These are phyloP conservation scores for Dipodomys merriami DNA, from an alignment of 2,113 vertebrate species.

Conservation along the genomic window DNA sequence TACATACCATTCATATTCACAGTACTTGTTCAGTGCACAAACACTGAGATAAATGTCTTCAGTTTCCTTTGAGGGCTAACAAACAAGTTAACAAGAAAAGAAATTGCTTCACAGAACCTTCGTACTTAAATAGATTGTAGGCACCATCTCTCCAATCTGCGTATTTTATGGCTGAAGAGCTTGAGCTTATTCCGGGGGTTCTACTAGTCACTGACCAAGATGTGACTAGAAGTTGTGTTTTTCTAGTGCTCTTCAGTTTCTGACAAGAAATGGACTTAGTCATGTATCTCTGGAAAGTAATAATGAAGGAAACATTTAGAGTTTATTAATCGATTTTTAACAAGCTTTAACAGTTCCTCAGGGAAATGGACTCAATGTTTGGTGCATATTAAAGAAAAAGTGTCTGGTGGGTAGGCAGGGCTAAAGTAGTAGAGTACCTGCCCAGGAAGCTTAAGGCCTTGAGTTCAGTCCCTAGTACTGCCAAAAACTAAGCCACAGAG, in stretches of 20 bases:
- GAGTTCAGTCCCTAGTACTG: too few species aligned
- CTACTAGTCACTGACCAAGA: neutral
- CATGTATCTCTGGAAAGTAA: neutral
- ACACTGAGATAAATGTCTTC: neutral
- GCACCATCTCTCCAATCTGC: neutral
- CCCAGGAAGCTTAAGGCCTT: too few species aligned
- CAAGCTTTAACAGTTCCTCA: neutral
- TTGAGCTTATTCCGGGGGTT: neutral
- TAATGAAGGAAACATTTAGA: neutral
- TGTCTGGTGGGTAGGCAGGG: too few species aligned
- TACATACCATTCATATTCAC: slow-evolving; percentile 36
- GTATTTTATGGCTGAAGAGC: neutral
- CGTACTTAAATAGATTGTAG: neutral
- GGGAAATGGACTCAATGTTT: neutral
- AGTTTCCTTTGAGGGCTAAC: slow-evolving; percentile 24
- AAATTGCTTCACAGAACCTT: slow-evolving; percentile 12
- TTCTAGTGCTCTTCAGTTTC: neutral
- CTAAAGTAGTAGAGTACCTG: too few species aligned
- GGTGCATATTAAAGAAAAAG: too few species aligned
- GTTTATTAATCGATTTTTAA: neutral
- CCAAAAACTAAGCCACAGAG: too few species aligned
- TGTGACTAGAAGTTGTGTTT: neutral
- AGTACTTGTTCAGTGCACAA: neutral
- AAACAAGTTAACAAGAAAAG: neutral
- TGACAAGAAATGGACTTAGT: neutral